Conservation (phyloP, 1,140 invertebrate species). For the Heliconius congener region DNA sequence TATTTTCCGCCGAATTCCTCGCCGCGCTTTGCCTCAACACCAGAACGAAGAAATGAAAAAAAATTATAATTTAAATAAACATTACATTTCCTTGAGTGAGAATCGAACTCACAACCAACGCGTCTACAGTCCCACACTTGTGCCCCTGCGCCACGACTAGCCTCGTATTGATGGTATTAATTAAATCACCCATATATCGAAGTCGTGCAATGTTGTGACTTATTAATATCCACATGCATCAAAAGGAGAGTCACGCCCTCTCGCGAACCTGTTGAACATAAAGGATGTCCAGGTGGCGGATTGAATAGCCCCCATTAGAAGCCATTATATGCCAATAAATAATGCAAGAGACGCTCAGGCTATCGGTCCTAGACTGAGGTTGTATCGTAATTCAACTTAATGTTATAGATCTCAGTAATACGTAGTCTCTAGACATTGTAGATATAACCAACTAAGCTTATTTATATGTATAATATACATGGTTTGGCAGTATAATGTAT, state of each 20-base stretch:
- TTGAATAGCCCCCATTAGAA: conserved; percentile 75
- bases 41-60: no score
- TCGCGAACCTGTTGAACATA: conserved; percentile 48
- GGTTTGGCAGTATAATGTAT: not conserved
- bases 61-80: no score
- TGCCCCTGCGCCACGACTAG: no score
- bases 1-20: no score
- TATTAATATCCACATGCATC: conserved; percentile 72
- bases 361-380: conserved; percentile 59
- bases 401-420: conserved; percentile 63
- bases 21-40: no score
- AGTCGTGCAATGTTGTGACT: conserved; percentile 55
- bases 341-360: conserved; percentile 63
- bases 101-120: no score
- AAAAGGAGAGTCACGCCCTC: conserved; percentile 40
- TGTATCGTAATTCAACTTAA: conserved; percentile 64
- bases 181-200: conserved; percentile 66
- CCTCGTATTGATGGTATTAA: conserved; percentile 36
- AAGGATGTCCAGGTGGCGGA: conserved; percentile 70
- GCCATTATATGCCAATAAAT: conserved; percentile 77
- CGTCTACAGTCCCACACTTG: no score
- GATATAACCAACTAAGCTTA: conserved; percentile 2
- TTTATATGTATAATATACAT: not conserved
- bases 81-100: no score
- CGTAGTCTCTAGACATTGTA: conserved; percentile 39